Evolutionary conservation across 2,113 vertebrate species (phyloP).

Genomic region (Syngnathus typhle): DNA sequence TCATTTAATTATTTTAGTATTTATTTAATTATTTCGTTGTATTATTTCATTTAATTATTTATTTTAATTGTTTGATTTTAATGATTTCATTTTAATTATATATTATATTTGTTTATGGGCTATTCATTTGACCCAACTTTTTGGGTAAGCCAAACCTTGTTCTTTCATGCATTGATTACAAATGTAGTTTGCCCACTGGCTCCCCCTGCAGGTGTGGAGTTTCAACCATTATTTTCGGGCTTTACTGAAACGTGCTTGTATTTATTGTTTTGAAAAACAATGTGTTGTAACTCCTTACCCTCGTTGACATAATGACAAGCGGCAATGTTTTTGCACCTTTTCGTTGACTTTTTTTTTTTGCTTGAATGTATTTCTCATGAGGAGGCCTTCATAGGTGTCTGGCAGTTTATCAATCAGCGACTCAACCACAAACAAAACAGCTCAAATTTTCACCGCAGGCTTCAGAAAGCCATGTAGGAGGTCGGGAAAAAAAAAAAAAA

Average conservation of each 20-base stretch:
- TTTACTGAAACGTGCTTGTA: background rate
- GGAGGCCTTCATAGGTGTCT: conserved; percentile 62
- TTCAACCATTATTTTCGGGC: background rate
- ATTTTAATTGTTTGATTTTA: no score
- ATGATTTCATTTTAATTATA: no score
- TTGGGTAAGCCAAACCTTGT: background rate
- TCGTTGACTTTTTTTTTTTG: background rate
- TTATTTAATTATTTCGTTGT: no score
- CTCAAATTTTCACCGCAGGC: background rate
- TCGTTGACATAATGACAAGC: background rate
- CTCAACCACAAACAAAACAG: background rate
- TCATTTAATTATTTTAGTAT: no score
- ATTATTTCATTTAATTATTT: no score
- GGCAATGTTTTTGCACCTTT: background rate
- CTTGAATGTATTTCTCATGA: conserved; percentile 17
- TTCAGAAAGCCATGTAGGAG: background rate
- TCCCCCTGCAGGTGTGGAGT: background rate
- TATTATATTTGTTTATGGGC: no score
- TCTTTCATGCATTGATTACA: background rate
- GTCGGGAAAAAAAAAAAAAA: background rate
- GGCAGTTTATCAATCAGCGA: conserved; percentile 44
- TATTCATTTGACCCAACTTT: no score
- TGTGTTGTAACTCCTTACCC: background rate
- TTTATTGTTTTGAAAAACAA: background rate
- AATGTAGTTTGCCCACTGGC: background rate